phyloP scores from a whole-genome alignment of 2,113 vertebrate genomes.

The Reinhardtius hippoglossoides region DNA sequence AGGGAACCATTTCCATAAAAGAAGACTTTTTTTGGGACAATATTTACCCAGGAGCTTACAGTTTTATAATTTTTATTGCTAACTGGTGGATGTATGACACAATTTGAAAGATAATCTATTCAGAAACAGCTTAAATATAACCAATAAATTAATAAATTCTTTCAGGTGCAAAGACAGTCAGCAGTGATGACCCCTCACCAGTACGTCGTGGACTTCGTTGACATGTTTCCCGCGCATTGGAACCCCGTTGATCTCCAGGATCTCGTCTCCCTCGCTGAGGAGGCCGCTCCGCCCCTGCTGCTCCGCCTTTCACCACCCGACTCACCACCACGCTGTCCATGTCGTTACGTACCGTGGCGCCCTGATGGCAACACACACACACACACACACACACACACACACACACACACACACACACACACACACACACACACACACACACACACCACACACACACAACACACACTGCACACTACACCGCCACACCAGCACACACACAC shows the following conservation, averaged over 20 bases:
- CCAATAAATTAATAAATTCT: no score
- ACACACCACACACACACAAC: slow-evolving; percentile 9
- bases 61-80: not conserved
- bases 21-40: not conserved
- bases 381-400: slow-evolving; percentile 6
- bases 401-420: slow-evolving; percentile 13
- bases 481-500: slow-evolving; percentile 12
- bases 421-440: slow-evolving; percentile 6
- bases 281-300: slow-evolving; percentile 94
- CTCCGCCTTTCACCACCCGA: slow-evolving; percentile 94
- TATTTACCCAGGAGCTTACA: not conserved
- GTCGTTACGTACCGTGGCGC: slow-evolving; percentile 95
- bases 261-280: slow-evolving; percentile 94
- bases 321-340: slow-evolving; percentile 96
- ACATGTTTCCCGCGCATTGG: slow-evolving; percentile 94
- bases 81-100: not conserved
- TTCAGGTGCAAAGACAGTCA: no score
- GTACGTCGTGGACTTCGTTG: slow-evolving; percentile 94
- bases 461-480: no score
- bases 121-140: no score
- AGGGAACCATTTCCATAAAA: slow-evolving; percentile 8
- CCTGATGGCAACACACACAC: slow-evolving; percentile 77
- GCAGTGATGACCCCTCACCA: slow-evolving; percentile 82
- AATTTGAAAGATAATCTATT: not conserved
- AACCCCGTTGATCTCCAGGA: slow-evolving; percentile 94